These are phyloP conservation scores for Aplochiton taeniatus DNA, from an alignment of 2,797 vertebrate genomes.

Conservation along the genomic window DNA sequence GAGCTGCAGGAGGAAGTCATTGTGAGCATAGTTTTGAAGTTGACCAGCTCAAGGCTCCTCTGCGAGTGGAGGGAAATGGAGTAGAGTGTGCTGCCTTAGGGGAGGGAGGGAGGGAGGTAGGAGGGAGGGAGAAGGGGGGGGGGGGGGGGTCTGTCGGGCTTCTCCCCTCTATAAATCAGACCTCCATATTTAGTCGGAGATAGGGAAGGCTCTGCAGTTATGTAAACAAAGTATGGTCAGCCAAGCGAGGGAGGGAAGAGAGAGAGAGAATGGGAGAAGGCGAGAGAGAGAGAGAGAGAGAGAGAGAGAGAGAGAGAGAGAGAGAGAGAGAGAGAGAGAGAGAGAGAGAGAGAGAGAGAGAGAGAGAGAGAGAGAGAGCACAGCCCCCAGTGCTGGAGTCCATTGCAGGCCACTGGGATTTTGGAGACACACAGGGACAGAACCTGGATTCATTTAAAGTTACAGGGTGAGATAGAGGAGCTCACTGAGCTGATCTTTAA, in stretches of 20 bases:
- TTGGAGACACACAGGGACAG: slow-evolving; percentile 9
- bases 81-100: too few relatives aligned
- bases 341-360: slow-evolving; percentile 49
- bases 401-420: neutral
- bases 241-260: slow-evolving; percentile 45
- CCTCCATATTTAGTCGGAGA: slow-evolving; percentile 79
- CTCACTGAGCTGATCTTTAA: too few relatives aligned
- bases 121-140: slow-evolving; percentile 33
- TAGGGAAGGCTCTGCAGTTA: slow-evolving; percentile 74
- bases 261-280: slow-evolving; percentile 27
- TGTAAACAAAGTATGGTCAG: slow-evolving; percentile 75
- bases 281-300: slow-evolving; percentile 2
- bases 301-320: slow-evolving; percentile 11
- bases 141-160: slow-evolving; percentile 55
- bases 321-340: too few relatives aligned
- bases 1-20: slow-evolving; percentile 64
- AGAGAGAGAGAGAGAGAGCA: too few relatives aligned
- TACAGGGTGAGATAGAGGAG: too few relatives aligned
- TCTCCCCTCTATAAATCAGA: slow-evolving; percentile 72
- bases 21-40: slow-evolving; percentile 51
- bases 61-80: neutral
- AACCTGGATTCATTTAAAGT: too few relatives aligned
- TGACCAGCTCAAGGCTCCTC: slow-evolving; percentile 48
- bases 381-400: too few relatives aligned
- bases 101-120: too few relatives aligned